A percentile compares a stretch with the other conserved stretches of the same genome.
These are phyloP conservation scores for Porites australiensis DNA, from an alignment of 64 coral and sea anemone genomes.

Conservation along the genomic window DNA sequence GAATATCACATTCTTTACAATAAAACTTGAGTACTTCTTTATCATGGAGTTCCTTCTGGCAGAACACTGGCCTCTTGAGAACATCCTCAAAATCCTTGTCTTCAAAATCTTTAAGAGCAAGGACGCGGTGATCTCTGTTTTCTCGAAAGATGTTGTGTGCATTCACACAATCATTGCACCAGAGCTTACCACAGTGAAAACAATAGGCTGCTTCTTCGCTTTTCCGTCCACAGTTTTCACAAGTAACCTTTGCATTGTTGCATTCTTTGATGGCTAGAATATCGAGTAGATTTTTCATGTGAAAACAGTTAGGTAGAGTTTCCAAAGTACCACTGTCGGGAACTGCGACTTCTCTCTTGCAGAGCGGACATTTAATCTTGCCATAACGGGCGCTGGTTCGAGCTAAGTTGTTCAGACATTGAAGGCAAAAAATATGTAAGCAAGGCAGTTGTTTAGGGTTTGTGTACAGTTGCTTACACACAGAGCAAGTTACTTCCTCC, in stretches of 20 bases:
- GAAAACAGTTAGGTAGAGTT: constrained; percentile 50
- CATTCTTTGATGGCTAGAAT: constrained; percentile 66
- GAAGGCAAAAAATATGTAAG: constrained; percentile 83
- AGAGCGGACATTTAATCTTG: constrained; percentile 62
- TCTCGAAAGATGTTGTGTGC: constrained; percentile 52
- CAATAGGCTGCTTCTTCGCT: constrained; percentile 38
- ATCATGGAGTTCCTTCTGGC: constrained; percentile 44
- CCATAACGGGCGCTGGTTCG: not conserved
- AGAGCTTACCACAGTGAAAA: constrained; percentile 62
- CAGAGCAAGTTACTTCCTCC: constrained; percentile 77
- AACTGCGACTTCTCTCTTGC: constrained; percentile 43
- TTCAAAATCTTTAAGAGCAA: constrained; percentile 68
- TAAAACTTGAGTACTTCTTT: constrained; percentile 42
- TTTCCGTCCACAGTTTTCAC: constrained; percentile 52
- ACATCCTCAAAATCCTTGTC: constrained; percentile 68
- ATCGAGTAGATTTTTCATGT: constrained; percentile 65
- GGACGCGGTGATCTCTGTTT: constrained; percentile 56
- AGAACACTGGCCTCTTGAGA: constrained; percentile 61
- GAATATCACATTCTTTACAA: constrained; percentile 59
- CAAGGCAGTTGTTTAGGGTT: constrained; percentile 82
- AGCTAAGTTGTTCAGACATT: constrained; percentile 70
- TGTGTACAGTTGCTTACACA: constrained; percentile 74
- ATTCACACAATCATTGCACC: constrained; percentile 55
- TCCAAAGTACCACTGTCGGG: constrained; percentile 31
- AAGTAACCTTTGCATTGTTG: constrained; percentile 53